phyloP scores from a whole-genome alignment of 1,140 invertebrate genomes.

The Nomia melanderi region DNA sequence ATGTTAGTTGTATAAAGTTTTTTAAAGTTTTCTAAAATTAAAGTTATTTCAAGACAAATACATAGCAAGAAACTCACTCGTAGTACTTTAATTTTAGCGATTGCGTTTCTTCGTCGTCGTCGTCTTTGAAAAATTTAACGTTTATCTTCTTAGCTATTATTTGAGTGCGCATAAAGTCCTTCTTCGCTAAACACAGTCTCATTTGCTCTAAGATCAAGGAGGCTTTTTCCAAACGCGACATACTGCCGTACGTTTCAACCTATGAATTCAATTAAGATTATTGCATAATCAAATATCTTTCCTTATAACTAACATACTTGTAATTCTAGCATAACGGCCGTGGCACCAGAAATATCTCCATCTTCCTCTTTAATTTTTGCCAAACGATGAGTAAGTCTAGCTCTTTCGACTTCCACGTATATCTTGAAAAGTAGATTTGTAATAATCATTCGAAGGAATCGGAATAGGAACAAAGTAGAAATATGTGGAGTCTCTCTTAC shows the following conservation, averaged over 20 bases:
- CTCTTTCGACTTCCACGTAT: conserved; percentile 99
- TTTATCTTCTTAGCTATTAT: conserved; percentile 99
- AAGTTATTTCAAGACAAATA: no score
- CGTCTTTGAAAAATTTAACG: conserved; percentile 97
- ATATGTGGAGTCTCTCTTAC: conserved; percentile 75
- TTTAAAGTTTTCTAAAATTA: no score
- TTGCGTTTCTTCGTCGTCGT: conserved; percentile 89
- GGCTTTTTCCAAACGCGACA: conserved; percentile 99
- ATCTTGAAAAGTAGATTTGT: conserved; percentile 84
- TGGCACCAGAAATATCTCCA: conserved; percentile 94
- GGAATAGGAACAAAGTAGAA: not conserved
- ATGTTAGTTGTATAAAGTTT: no score
- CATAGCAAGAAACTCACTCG: conserved; percentile 78
- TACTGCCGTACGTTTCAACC: conserved; percentile 99
- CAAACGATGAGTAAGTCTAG: conserved; percentile 95
- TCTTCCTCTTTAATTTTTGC: conserved; percentile 97
- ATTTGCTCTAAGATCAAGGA: conserved; percentile 99
- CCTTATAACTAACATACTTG: conserved; percentile 82
- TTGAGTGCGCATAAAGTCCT: conserved; percentile 98
- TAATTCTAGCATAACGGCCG: conserved; percentile 96
- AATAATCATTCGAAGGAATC: not conserved
- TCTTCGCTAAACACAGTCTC: conserved; percentile 96
- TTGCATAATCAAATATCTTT: not conserved
- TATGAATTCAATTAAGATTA: conserved; percentile 21
- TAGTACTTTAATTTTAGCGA: conserved; percentile 97